Conservation (phyloP, 1,140 invertebrate genomes). For the Campoletis sonorensis region DNA sequence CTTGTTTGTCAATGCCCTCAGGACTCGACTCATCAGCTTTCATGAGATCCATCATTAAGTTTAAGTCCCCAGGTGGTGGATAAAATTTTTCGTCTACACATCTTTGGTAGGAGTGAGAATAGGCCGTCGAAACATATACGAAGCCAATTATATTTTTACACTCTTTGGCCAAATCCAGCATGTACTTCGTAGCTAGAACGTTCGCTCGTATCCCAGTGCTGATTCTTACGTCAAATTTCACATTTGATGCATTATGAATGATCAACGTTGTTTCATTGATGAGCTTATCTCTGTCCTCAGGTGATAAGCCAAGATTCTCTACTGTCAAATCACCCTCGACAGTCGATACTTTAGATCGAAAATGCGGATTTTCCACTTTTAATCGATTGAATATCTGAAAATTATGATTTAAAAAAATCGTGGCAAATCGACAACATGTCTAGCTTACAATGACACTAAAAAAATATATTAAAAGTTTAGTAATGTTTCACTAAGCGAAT, state of each 20-base stretch:
- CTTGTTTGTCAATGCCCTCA: constrained; percentile 61
- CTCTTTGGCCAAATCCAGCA: constrained; percentile 79
- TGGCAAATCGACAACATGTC: too few relatives aligned
- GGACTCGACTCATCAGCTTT: constrained; percentile 51
- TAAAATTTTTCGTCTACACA: constrained; percentile 79
- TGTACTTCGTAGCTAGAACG: constrained; percentile 80
- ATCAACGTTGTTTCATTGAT: constrained; percentile 83
- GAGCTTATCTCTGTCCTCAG: constrained; percentile 79
- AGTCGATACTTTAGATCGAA: constrained; percentile 79
- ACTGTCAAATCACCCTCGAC: constrained; percentile 83
- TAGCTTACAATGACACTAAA: too few relatives aligned
- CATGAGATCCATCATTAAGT: constrained; percentile 74
- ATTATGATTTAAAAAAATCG: neutral
- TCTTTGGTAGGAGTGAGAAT: constrained; percentile 68
- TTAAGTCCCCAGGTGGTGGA: constrained; percentile 69
- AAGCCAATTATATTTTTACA: constrained; percentile 75
- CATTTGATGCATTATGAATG: constrained; percentile 92
- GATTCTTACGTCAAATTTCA: constrained; percentile 91
- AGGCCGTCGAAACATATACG: constrained; percentile 65
- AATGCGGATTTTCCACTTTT: constrained; percentile 72
- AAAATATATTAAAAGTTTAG: too few relatives aligned
- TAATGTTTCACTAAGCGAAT: too few relatives aligned
- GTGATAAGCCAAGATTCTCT: constrained; percentile 82
- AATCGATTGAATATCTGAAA: constrained; percentile 78
- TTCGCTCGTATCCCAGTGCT: constrained; percentile 81